A percentile compares a stretch with the other conserved stretches of the same genome.
Evolutionary conservation across 2,797 vertebrate species (phyloP).

Genomic region (Selene dorsalis): DNA sequence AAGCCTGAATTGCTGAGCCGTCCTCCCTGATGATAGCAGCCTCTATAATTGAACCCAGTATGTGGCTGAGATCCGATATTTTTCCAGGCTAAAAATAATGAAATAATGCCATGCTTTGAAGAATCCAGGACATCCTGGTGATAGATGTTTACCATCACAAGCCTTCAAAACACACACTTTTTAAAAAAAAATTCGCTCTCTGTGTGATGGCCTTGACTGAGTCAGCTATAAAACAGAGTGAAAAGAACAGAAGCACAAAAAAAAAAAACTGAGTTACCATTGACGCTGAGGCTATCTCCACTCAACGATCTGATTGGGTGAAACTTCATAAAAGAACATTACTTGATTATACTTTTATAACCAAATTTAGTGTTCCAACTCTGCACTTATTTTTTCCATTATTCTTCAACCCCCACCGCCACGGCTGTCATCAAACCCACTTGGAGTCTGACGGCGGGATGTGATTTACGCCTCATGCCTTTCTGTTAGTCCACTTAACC

Average conservation of each 20-base stretch:
- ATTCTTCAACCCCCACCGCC: conserved; percentile 1
- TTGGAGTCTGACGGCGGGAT: conserved; percentile 35
- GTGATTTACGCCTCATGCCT: conserved; percentile 63
- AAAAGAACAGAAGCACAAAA: not conserved
- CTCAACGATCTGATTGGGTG: conserved; percentile 30
- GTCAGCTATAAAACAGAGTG: conserved; percentile 11
- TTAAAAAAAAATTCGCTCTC: not conserved
- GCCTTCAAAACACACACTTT: conserved; percentile 31
- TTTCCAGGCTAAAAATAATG: conserved; percentile 63
- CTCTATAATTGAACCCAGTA: conserved; percentile 58
- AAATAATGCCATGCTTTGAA: conserved; percentile 72
- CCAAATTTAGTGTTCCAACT: conserved; percentile 37
- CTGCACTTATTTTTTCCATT: conserved; percentile 37
- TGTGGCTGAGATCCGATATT: conserved; percentile 56
- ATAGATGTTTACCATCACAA: conserved; percentile 63
- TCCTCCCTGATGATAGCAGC: conserved; percentile 53
- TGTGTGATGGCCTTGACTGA: conserved; percentile 16
- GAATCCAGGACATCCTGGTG: conserved; percentile 66
- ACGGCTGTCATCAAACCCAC: conserved; percentile 46
- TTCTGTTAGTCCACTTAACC: conserved; percentile 71
- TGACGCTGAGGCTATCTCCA: not conserved
- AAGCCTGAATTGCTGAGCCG: conserved; percentile 62
- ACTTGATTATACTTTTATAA: conserved; percentile 42
- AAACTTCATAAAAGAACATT: conserved; percentile 36
- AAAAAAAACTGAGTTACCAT: conserved; percentile 24